A percentile compares a stretch with the other conserved stretches of the same genome.
Conservation (phyloP, 2,888 invertebrate genomes). For the Chydorus sphaericus region DNA sequence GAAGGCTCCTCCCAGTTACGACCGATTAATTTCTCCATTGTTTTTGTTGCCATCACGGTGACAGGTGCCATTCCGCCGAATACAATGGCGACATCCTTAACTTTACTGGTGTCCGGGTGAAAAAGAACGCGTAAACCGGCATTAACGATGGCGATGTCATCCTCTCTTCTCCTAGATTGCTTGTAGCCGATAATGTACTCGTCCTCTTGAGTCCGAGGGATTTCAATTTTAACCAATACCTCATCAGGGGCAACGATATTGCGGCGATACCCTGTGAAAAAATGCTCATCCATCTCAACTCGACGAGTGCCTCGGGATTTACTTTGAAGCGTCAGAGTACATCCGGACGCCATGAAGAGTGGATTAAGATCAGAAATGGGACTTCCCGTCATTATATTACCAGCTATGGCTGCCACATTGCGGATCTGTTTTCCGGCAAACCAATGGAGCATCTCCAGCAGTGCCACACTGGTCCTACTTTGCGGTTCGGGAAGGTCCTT, state of each 20-base stretch:
- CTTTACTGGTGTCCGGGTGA: slow-evolving; percentile 33
- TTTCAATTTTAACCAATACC: slow-evolving; percentile 57
- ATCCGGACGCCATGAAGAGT: slow-evolving; percentile 61
- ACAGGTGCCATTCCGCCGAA: slow-evolving; percentile 89
- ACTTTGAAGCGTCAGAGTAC: slow-evolving; percentile 16
- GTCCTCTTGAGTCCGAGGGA: slow-evolving; percentile 51
- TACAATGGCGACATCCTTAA: slow-evolving; percentile 51
- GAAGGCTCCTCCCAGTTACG: slow-evolving; percentile 5
- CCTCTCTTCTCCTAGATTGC: slow-evolving; percentile 79
- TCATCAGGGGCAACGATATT: slow-evolving; percentile 59
- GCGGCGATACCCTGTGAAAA: slow-evolving; percentile 74
- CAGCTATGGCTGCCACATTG: slow-evolving; percentile 81
- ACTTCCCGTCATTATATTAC: slow-evolving; percentile 88
- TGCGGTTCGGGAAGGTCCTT: slow-evolving; percentile 32
- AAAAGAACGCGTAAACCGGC: slow-evolving; percentile 55
- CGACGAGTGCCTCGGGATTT: slow-evolving; percentile 27
- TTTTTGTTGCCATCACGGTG: slow-evolving; percentile 54
- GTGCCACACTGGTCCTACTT: slow-evolving; percentile 29
- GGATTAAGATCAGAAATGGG: slow-evolving; percentile 94
- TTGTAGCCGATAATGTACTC: slow-evolving; percentile 75
- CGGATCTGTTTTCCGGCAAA: slow-evolving; percentile 92
- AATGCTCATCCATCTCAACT: slow-evolving; percentile 54
- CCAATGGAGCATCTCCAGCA: slow-evolving; percentile 75
- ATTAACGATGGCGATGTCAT: slow-evolving; percentile 92
- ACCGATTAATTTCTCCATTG: slow-evolving; percentile 42